Evolutionary conservation across 2,888 invertebrate genomes (phyloP).

Genomic region (Pammene aurita): DNA sequence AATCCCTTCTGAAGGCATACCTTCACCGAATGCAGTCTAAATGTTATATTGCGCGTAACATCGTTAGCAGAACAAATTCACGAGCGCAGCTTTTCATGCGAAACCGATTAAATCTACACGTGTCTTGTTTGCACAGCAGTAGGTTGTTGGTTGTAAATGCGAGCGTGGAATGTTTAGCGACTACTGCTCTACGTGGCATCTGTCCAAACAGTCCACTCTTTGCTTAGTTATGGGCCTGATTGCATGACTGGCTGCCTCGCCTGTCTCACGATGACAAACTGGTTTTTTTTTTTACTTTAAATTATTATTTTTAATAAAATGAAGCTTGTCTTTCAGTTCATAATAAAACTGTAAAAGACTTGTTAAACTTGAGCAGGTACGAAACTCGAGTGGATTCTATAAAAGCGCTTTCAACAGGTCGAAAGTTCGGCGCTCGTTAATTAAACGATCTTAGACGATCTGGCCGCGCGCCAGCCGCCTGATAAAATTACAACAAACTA

Average conservation of each 20-base stretch:
- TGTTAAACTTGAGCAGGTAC: constrained; percentile 63
- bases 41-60: constrained; percentile 36
- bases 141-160: constrained; percentile 59
- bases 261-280: constrained; percentile 6
- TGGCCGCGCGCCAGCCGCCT: constrained; percentile 73
- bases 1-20: too few relatives aligned
- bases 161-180: constrained; percentile 52
- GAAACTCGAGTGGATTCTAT: constrained; percentile 67
- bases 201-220: constrained; percentile 59
- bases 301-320: constrained; percentile 16
- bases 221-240: constrained; percentile 58
- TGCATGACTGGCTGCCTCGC: constrained; percentile 45
- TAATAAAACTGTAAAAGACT: constrained; percentile 51
- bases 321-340: constrained; percentile 1
- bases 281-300: constrained; percentile 3
- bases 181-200: constrained; percentile 52
- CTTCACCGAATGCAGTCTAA: constrained; percentile 26
- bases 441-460: constrained; percentile 78
- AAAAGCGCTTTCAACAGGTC: constrained; percentile 81
- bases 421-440: constrained; percentile 81
- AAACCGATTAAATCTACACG: constrained; percentile 65
- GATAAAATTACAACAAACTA: constrained; percentile 76
- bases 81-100: constrained; percentile 59
- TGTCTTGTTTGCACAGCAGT: constrained; percentile 67
- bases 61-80: constrained; percentile 52